These are phyloP conservation scores for Phania funesta DNA, from an alignment of 2,888 invertebrate genomes.

Conservation along the genomic window DNA sequence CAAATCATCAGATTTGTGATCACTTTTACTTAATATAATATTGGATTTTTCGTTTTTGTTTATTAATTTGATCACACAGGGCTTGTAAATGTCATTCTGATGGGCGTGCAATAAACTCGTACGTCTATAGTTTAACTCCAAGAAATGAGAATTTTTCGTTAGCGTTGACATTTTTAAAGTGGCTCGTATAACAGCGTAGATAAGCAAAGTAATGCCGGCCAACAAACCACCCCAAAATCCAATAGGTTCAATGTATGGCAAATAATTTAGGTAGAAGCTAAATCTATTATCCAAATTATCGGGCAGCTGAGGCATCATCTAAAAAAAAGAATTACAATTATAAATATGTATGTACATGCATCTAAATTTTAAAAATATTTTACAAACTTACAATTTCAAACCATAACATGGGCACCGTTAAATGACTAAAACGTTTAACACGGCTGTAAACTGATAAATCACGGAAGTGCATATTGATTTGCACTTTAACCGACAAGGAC, in stretches of 20 bases:
- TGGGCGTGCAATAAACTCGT: slow-evolving; percentile 72
- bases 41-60: slow-evolving; percentile 71
- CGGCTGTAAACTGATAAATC: slow-evolving; percentile 85
- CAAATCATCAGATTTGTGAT: slow-evolving; percentile 61
- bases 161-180: slow-evolving; percentile 76
- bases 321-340: slow-evolving; percentile 72
- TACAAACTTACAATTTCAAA: slow-evolving; percentile 91
- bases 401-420: slow-evolving; percentile 91
- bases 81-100: slow-evolving; percentile 74
- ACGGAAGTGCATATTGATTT: slow-evolving; percentile 92
- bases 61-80: slow-evolving; percentile 77
- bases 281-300: slow-evolving; percentile 84
- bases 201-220: slow-evolving; percentile 74
- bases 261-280: slow-evolving; percentile 86
- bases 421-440: slow-evolving; percentile 85
- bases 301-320: slow-evolving; percentile 87
- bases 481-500: slow-evolving; percentile 89
- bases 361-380: background rate
- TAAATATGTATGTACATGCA: background rate
- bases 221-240: slow-evolving; percentile 77
- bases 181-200: slow-evolving; percentile 77
- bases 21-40: slow-evolving; percentile 67
- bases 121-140: slow-evolving; percentile 74
- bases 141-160: slow-evolving; percentile 71
- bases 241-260: slow-evolving; percentile 84